Base-by-base conservation (phyloP, 2,797 vertebrate species). In the Pogoniulus pusillus region DNA sequence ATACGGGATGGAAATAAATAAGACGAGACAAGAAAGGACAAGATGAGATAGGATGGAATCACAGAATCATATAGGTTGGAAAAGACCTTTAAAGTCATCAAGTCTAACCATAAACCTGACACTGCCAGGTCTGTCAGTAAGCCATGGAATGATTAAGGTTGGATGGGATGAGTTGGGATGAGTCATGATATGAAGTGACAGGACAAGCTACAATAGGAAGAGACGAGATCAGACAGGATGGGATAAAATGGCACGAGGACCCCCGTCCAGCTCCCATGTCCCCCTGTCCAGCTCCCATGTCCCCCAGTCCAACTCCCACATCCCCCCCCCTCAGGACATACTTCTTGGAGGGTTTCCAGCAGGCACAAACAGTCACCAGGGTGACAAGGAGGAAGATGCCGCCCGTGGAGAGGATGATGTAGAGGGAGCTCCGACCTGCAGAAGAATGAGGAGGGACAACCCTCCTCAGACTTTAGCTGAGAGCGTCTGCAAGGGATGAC, bases 321-420 rank as follows among this genome's bases (percentile, higher is more conserved):
- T 93, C 58, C 69, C 77, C n/a, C n/a, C 69, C 77, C 79, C 68
- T 64, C 30, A 47, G 59, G 47, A 96, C 98, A 35, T 98, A 99
- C 98, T 99, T 98, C 94, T 98, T 99, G 96, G 99, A 99, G 8
- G 99, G 99, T 95, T 99, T 99, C 99, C 99, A 99, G 97, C 99
- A 99, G 96, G 99, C 99, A 16, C 99, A 99, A 92, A 99, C 99
- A 2, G 99, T 99, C 97, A 99, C 99, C 98, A 99, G 96, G 91
- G 99, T 99, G 97, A 99, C 99, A 6, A 99, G 98, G 87, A 99
- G 98, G 96, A 99, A 99, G 97, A 99, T 99, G 89, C 99, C 99
- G 2, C 99, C 99, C 0, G 98, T 99, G 93, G 98, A 99, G 91
- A 99, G 98, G 97, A 99, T 99, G 97, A 99, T 99, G 95, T 99